Evolutionary conservation across 2,888 invertebrate species (phyloP).

Genomic region (Holacanthella duospinosa): DNA sequence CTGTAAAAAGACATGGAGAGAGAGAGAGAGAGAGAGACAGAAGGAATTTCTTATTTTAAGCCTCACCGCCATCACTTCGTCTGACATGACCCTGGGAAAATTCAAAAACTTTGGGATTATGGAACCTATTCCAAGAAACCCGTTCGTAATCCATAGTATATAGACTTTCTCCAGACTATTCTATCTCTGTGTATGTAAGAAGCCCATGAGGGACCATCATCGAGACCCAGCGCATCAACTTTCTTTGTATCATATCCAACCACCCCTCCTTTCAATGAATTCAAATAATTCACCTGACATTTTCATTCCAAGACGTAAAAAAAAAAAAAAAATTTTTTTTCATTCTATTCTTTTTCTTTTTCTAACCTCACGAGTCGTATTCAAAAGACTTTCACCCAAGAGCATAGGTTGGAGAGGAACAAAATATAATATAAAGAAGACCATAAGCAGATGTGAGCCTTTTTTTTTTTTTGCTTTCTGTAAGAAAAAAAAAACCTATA

Average conservation of each 20-base stretch:
- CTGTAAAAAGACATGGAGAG: neutral
- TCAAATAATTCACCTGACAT: conserved; percentile 1
- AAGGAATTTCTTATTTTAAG: neutral
- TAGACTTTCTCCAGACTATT: too few species aligned
- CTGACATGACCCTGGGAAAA: too few species aligned
- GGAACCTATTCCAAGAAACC: too few species aligned
- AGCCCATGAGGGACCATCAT: too few species aligned
- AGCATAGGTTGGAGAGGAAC: neutral
- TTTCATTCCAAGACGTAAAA: neutral
- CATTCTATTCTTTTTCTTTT: neutral
- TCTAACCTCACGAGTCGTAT: neutral
- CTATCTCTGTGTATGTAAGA: too few species aligned
- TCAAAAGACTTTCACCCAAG: neutral
- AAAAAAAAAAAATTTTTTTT: too few species aligned
- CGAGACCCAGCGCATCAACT: neutral
- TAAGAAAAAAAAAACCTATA: neutral
- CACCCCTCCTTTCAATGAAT: neutral
- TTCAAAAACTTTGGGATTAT: too few species aligned
- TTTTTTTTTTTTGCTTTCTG: neutral
- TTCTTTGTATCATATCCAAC: neutral
- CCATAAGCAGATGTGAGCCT: neutral
- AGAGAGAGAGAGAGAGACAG: too few species aligned
- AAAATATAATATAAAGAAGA: too few species aligned
- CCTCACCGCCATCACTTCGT: too few species aligned
- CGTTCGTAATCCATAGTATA: too few species aligned